A percentile compares a stretch with the other conserved stretches of the same genome.
These are phyloP conservation scores for Caradrina kadenii DNA, from an alignment of 2,888 invertebrate species.

Conservation along the genomic window DNA sequence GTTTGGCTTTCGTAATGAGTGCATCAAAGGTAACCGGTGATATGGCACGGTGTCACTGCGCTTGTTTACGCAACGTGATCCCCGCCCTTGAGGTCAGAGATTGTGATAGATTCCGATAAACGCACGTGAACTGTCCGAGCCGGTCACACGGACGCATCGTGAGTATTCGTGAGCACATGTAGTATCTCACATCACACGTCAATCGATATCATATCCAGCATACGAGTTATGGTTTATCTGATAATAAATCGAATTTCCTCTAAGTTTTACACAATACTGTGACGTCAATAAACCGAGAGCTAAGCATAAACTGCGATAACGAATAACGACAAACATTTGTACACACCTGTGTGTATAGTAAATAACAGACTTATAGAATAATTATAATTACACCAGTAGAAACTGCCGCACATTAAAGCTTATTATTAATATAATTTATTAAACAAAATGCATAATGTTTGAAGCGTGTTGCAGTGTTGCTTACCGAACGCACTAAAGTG, in stretches of 20 bases:
- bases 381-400: constrained; percentile 45
- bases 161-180: constrained; percentile 71
- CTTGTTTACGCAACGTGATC: constrained; percentile 73
- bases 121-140: constrained; percentile 70
- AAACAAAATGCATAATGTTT: constrained; percentile 24
- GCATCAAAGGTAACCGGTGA: constrained; percentile 56
- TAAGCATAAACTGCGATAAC: constrained; percentile 57
- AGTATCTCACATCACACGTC: constrained; percentile 60
- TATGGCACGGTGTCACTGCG: constrained; percentile 61
- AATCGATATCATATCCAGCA: constrained; percentile 55
- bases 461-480: constrained; percentile 67
- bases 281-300: constrained; percentile 62
- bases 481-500: constrained; percentile 81
- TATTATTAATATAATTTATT: constrained; percentile 16
- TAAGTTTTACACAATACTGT: constrained; percentile 56
- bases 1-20: constrained; percentile 26
- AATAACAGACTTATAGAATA: constrained; percentile 52
- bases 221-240: constrained; percentile 56
- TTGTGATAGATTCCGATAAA: constrained; percentile 71
- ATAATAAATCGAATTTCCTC: constrained; percentile 56
- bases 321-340: constrained; percentile 57
- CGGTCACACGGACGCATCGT: constrained; percentile 69
- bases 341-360: constrained; percentile 56
- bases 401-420: constrained; percentile 18
- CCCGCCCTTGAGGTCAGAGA: constrained; percentile 71